Evolutionary conservation across 2,797 vertebrate genomes (phyloP), one percentile per base, ranked within the genome.

Genomic region (Enoplosus armatus): DNA sequence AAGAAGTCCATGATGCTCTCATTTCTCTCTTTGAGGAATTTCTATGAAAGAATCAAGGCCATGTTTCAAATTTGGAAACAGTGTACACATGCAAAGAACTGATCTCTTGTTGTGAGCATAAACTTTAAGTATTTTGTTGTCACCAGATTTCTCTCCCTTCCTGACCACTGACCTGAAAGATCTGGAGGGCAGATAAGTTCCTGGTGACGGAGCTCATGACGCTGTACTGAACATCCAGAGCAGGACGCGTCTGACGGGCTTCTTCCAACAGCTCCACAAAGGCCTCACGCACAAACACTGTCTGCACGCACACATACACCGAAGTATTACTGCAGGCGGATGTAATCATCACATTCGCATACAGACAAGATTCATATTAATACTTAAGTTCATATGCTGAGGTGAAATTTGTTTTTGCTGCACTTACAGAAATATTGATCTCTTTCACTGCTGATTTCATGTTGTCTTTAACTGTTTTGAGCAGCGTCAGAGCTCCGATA

Each of bases 341-440:
- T n/a, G n/a, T 37, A 1, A 26, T 54, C 9, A 39, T 65, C 39
- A 37, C 6, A 33, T 59, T n/a, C 22, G 53, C 27, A 54, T 18
- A 37, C 11, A 70, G 62, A 72, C 11, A 33, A 35, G 35, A 41
- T 26, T 59, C 3, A 35, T 33, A 29, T 31, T 45, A 4, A 58
- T 41, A 20, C 26, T 22, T 8, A 16, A 16, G 29, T 22, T 76
- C 20, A 60, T 15, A 33, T 33, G 2, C 35, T 20, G 12, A 37
- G 3, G 31, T 50, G 5, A 58, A 59, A 56, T 7, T 3, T 2
- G 15, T 18, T 75, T 24, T 60, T 43, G 4, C 6, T 27, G 47
- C 35, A 80, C 96, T 95, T 90, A 97, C 96, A 20, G 94, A 94
- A 79, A 96, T 93, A 82, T 96, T 90, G 7, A 96, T 86, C 27